phyloP scores from a whole-genome alignment of 64 coral and sea anemone species.

The Dendrophyllia cribrosa region DNA sequence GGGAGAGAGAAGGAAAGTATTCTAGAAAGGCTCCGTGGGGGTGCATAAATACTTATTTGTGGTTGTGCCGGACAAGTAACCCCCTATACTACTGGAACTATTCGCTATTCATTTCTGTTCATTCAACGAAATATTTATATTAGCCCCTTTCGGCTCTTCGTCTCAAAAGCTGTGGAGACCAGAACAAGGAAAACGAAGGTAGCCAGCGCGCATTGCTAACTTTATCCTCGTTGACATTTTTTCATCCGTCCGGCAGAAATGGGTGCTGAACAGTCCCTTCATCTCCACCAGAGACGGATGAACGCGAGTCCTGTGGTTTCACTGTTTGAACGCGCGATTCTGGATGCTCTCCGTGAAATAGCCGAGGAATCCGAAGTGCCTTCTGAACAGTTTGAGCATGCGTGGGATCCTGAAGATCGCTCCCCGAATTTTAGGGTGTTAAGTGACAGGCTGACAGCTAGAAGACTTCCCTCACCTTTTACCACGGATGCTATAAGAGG shows the following conservation, averaged over 20 bases:
- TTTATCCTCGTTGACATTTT: not conserved
- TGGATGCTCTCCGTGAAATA: slow-evolving; percentile 70
- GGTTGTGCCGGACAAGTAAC: no score
- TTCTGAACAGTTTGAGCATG: slow-evolving; percentile 75
- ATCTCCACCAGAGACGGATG: not conserved
- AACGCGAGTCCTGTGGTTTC: not conserved
- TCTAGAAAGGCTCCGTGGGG: no score
- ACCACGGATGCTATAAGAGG: slow-evolving; percentile 85
- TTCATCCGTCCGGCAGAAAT: not conserved
- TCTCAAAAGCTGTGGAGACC: no score
- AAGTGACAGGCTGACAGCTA: slow-evolving; percentile 75
- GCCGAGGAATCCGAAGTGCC: slow-evolving; percentile 15
- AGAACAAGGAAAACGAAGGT: no score
- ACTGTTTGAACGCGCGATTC: slow-evolving; percentile 40
- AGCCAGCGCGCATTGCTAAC: no score
- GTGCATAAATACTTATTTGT: no score
- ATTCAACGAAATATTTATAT: no score
- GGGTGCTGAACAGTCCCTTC: slow-evolving; percentile 65
- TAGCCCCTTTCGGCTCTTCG: no score
- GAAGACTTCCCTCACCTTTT: slow-evolving; percentile 72
- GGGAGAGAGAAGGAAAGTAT: no score
- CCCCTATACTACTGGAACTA: no score
- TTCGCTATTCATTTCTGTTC: no score
- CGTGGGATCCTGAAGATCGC: slow-evolving; percentile 81
- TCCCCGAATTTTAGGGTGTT: slow-evolving; percentile 70